Conservation (phyloP, 2,113 vertebrate genomes). For the Gasterosteus nipponicus region DNA sequence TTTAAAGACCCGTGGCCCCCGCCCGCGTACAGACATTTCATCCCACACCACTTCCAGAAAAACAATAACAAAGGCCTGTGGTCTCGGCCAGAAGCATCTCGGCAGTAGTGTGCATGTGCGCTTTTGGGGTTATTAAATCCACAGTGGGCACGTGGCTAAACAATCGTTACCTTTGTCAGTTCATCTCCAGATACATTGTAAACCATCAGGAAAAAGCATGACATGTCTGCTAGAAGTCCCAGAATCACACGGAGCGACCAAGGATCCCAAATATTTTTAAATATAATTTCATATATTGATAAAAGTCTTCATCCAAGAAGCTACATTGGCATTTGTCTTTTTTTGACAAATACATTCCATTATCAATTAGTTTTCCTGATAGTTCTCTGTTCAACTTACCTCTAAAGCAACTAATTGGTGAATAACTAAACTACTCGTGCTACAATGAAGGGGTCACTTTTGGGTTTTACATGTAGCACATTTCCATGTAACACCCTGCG, state of each 20-base stretch:
- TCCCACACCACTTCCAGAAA: not conserved
- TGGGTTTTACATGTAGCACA: too few species aligned
- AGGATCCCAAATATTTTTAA: too few species aligned
- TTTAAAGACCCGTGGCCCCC: slow-evolving; percentile 21
- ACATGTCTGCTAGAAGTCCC: not conserved
- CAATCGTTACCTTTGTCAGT: not conserved
- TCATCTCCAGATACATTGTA: not conserved
- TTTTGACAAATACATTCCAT: not conserved
- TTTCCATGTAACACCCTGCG: not conserved
- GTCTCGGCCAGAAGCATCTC: not conserved
- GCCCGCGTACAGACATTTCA: not conserved
- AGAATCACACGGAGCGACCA: too few species aligned
- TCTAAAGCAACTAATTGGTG: too few species aligned
- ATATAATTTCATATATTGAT: too few species aligned
- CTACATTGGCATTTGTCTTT: not conserved
- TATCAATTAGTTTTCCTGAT: not conserved
- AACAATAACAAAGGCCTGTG: not conserved
- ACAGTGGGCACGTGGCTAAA: too few species aligned
- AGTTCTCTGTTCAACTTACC: too few species aligned
- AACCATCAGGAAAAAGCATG: not conserved
- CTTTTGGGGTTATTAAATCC: not conserved
- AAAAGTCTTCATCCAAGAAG: not conserved
- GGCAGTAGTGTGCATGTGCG: too few species aligned
- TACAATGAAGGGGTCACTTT: too few species aligned
- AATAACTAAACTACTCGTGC: too few species aligned